Evolutionary conservation across 2,888 invertebrate species (phyloP), one percentile per base, ranked within the genome.

Genomic region (Hecatera dysodea): DNA sequence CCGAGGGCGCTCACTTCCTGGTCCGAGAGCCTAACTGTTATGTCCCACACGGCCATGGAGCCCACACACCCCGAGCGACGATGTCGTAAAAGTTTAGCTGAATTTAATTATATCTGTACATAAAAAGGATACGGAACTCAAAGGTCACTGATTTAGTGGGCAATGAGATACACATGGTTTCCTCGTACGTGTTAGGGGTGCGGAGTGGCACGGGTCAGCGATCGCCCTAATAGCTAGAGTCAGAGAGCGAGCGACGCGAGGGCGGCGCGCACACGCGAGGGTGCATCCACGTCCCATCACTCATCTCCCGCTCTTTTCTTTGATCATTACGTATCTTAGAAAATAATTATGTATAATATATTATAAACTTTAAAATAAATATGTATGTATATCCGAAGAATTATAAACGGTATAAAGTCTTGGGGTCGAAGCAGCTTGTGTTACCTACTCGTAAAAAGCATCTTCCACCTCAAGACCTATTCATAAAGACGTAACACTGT

Each of bases 1-100:
- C 89, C 87, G 88, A 85, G 81, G 85, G 85, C 90, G 85, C 88
- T 90, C 86, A 90, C 91, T 95, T 94, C 94, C 94, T 92, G 90
- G 88, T 91, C 86, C 84, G 73, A 84, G 87, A 90, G 90, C 88
- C 88, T 89, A 90, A 79, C 83, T 75, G 81, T 82, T 79, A 70
- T 81, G 90, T 88, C 80, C 87, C 85, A 85, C 82, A 82, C 87
- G 85, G 75, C 83, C 85, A 88, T 86, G 82, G 79, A 81, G 81
- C 83, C 81, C 84, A 76, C 76, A 79, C 77, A 72, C 75, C 79
- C 80, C 70, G 67, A 48, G 50, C 66, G 44, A 61, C 72, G 70
- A 80, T 85, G 82, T 79, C 81, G 85, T 87, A 87, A 84, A 78
- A 84, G 57, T 88, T 87, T 81, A 76, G 80, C 80, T 81, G 75